Percentiles rank a stretch among this genome's conserved stretches.
These are phyloP conservation scores for Agriopis leucophaearia DNA, from an alignment of 2,888 invertebrate species.

Conservation along the genomic window DNA sequence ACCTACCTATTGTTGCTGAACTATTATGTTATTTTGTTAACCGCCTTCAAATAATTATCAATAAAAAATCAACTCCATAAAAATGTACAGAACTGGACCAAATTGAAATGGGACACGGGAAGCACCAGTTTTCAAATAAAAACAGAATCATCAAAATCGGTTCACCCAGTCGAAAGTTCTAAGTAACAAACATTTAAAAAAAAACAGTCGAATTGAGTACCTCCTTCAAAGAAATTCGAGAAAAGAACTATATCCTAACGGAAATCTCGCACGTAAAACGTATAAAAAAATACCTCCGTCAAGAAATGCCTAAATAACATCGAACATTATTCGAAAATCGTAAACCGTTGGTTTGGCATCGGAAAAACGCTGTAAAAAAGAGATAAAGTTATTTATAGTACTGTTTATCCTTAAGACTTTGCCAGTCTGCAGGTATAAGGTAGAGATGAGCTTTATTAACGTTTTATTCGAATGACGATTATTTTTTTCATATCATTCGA, in stretches of 20 bases:
- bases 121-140: too few relatives aligned
- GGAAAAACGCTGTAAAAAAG: conserved; percentile 44
- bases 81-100: too few relatives aligned
- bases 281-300: conserved; percentile 28
- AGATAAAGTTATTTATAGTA: conserved; percentile 44
- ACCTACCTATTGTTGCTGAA: not conserved
- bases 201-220: conserved; percentile 12
- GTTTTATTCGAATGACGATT: not conserved
- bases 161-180: too few relatives aligned
- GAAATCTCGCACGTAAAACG: conserved; percentile 22
- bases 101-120: too few relatives aligned
- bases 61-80: too few relatives aligned
- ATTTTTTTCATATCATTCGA: not conserved
- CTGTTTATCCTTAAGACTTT: conserved; percentile 34
- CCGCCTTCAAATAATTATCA: too few relatives aligned
- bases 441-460: conserved; percentile 6
- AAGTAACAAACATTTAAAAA: not conserved
- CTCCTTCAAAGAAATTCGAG: conserved; percentile 13
- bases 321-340: conserved; percentile 34
- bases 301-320: conserved; percentile 26
- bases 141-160: too few relatives aligned
- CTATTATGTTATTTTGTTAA: not conserved
- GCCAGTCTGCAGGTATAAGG: conserved; percentile 24
- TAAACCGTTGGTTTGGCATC: conserved; percentile 36
- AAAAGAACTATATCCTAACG: conserved; percentile 16